Conservation (phyloP, 2,797 vertebrate species). For the Urocyon cinereoargenteus region DNA sequence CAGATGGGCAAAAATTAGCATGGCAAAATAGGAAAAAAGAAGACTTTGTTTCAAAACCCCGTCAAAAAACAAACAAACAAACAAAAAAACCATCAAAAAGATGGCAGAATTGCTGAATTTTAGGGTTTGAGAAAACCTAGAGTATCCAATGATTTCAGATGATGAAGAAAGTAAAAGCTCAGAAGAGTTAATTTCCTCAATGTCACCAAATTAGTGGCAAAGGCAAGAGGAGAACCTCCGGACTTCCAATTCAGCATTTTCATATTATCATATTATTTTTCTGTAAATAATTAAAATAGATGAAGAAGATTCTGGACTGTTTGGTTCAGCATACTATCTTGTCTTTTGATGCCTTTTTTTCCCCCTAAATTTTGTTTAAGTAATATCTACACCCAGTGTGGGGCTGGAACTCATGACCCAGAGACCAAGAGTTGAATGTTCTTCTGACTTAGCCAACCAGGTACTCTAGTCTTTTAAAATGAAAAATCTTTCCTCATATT, state of each 20-base stretch:
- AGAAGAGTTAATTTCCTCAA: neutral
- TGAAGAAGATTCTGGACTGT: neutral
- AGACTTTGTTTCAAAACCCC: slow-evolving; percentile 3
- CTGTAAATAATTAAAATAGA: neutral
- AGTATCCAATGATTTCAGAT: neutral
- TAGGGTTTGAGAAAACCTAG: neutral
- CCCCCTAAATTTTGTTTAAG: neutral
- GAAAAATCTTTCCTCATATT: neutral
- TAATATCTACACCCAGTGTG: neutral
- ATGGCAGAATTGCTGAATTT: neutral
- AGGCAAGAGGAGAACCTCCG: neutral
- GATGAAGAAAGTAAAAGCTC: neutral
- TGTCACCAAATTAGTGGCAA: neutral
- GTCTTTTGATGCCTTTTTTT: neutral
- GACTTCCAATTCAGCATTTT: slow-evolving; percentile 11
- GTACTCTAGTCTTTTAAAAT: neutral
- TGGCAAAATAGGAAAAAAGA: neutral
- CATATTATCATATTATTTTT: neutral
- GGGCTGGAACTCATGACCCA: neutral
- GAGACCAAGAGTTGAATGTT: neutral
- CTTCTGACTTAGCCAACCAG: neutral
- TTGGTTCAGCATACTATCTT: neutral
- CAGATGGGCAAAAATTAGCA: neutral
- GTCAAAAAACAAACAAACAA: neutral
- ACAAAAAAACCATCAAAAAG: neutral